These are phyloP conservation scores for Pseudopodoces humilis DNA, from an alignment of 2,113 vertebrate genomes.

Conservation along the genomic window DNA sequence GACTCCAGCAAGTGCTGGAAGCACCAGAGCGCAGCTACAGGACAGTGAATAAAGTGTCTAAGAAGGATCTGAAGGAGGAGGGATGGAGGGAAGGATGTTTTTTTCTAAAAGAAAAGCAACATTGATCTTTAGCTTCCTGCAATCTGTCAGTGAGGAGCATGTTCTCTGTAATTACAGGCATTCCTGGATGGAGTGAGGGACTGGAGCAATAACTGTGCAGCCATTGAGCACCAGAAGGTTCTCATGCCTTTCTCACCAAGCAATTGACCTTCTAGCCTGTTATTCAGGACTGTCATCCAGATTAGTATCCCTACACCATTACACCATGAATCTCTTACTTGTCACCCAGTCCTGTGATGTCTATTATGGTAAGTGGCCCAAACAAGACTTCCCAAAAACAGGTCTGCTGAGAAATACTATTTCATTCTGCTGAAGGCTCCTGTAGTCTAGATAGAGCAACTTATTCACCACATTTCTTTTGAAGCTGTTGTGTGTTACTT, in stretches of 20 bases:
- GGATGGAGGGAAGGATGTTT: not conserved
- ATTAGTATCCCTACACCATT: not conserved
- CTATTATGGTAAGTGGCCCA: not conserved
- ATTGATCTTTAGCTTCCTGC: slow-evolving; percentile 17
- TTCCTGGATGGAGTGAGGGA: slow-evolving; percentile 2
- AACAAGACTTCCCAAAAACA: not conserved
- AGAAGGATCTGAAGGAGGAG: not conserved
- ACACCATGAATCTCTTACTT: slow-evolving; percentile 9
- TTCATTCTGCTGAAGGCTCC: not conserved
- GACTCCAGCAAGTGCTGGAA: not conserved
- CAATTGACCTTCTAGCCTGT: slow-evolving; percentile 27
- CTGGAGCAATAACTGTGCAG: not conserved
- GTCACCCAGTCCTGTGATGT: not conserved
- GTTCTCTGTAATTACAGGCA: slow-evolving; percentile 41
- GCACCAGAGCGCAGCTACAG: not conserved
- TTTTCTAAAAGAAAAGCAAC: not conserved
- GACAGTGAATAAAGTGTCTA: not conserved
- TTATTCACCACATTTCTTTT: not conserved
- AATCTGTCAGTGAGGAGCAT: slow-evolving; percentile 12
- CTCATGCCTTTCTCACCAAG: not conserved
- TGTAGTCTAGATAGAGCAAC: not conserved
- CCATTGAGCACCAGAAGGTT: not conserved
- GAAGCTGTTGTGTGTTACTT: not conserved
- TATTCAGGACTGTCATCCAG: slow-evolving; percentile 16
- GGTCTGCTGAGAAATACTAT: not conserved